These are phyloP conservation scores for Leucoraja ocellata DNA, from an alignment of 2,797 vertebrate genomes.

Conservation along the genomic window DNA sequence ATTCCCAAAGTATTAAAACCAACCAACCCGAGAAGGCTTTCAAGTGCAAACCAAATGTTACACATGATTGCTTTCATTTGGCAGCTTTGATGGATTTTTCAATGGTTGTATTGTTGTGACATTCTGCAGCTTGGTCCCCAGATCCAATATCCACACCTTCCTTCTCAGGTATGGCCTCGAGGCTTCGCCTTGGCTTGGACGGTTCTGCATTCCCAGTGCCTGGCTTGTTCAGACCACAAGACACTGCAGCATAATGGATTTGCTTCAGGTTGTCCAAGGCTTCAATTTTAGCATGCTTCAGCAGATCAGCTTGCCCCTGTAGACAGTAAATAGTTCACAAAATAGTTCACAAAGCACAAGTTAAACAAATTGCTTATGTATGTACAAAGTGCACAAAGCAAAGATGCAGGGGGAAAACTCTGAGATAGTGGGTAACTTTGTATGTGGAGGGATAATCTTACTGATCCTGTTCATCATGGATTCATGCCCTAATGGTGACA, in stretches of 20 bases:
- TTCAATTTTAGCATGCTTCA: slow-evolving; percentile 87
- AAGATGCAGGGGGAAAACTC: not conserved
- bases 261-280: slow-evolving; percentile 91
- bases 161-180: slow-evolving; percentile 82
- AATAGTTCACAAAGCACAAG: slow-evolving; percentile 12
- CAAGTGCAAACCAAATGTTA: slow-evolving; percentile 62
- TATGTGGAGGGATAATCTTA: no score
- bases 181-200: slow-evolving; percentile 67
- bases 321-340: slow-evolving; percentile 42
- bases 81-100: slow-evolving; percentile 56
- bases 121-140: slow-evolving; percentile 51
- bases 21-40: slow-evolving; percentile 46
- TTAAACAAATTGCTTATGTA: not conserved
- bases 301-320: slow-evolving; percentile 89
- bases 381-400: not conserved
- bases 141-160: slow-evolving; percentile 62
- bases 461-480: no score
- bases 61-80: slow-evolving; percentile 41
- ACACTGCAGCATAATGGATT: slow-evolving; percentile 85
- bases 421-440: not conserved
- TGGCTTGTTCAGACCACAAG: slow-evolving; percentile 78
- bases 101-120: slow-evolving; percentile 51
- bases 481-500: no score
- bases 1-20: slow-evolving; percentile 46
- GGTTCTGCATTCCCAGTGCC: slow-evolving; percentile 55